Conservation (phyloP, 2,888 invertebrate species). For the Drosophila siamana region DNA sequence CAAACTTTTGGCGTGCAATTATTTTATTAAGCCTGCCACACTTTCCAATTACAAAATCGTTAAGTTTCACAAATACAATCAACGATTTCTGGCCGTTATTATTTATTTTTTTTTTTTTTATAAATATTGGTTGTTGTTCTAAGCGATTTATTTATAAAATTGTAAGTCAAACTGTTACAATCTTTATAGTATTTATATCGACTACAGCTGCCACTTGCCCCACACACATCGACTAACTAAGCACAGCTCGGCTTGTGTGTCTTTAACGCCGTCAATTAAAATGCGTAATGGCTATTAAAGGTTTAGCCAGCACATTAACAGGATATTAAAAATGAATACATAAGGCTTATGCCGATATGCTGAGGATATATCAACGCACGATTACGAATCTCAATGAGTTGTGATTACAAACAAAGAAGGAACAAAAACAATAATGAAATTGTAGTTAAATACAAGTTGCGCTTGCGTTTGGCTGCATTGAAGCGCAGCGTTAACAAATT, state of each 20-base stretch:
- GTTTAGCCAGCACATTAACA: constrained; percentile 7
- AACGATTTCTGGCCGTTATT: too few relatives aligned
- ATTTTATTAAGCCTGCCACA: too few relatives aligned
- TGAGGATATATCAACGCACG: background rate
- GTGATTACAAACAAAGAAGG: background rate
- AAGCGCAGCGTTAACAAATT: constrained; percentile 22
- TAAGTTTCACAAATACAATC: too few relatives aligned
- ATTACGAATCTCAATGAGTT: background rate
- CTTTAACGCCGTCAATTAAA: background rate
- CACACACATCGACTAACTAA: too few relatives aligned
- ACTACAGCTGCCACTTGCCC: background rate
- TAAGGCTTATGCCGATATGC: background rate
- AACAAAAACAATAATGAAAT: background rate
- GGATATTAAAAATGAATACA: background rate
- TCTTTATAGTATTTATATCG: too few relatives aligned
- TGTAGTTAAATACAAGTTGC: background rate
- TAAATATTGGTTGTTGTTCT: too few relatives aligned
- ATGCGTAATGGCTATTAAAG: constrained; percentile 5
- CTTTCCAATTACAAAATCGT: too few relatives aligned
- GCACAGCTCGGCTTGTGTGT: background rate
- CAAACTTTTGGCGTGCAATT: too few relatives aligned
- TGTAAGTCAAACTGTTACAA: too few relatives aligned
- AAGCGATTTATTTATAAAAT: too few relatives aligned
- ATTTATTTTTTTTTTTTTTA: too few relatives aligned
- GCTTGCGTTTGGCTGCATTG: constrained; percentile 5